Evolutionary conservation across 1,140 invertebrate genomes (phyloP).

Genomic region (Acromyrmex heyeri): DNA sequence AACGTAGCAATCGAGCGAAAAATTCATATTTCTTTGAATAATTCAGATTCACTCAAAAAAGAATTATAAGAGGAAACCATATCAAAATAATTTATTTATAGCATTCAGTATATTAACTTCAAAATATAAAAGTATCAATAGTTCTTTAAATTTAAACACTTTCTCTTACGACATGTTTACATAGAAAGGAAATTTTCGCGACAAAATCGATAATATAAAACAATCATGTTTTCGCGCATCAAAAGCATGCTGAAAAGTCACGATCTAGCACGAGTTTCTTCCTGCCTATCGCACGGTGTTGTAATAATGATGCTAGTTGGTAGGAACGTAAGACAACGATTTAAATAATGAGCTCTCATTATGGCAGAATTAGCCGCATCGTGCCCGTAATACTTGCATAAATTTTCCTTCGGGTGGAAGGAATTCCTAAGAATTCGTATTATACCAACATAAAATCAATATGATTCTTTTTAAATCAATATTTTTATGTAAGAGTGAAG

Average conservation of each 20-base stretch:
- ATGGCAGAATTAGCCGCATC: constrained; percentile 6
- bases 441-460: not conserved
- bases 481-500: not conserved
- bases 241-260: constrained; percentile 64
- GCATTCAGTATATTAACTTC: not conserved
- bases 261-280: constrained; percentile 40
- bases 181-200: not conserved
- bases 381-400: not conserved
- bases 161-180: not conserved
- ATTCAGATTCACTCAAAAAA: not conserved
- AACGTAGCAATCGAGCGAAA: not conserved
- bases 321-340: not conserved
- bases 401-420: not conserved
- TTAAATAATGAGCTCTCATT: constrained; percentile 37
- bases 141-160: not conserved
- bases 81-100: not conserved
- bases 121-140: not conserved
- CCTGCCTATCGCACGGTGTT: not conserved
- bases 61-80: not conserved
- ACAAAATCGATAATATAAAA: constrained; percentile 21
- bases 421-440: not conserved
- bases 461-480: not conserved
- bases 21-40: not conserved
- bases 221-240: constrained; percentile 3
- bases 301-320: constrained; percentile 7